phyloP scores from a whole-genome alignment of 2,797 vertebrate species.

The Argentina silus region DNA sequence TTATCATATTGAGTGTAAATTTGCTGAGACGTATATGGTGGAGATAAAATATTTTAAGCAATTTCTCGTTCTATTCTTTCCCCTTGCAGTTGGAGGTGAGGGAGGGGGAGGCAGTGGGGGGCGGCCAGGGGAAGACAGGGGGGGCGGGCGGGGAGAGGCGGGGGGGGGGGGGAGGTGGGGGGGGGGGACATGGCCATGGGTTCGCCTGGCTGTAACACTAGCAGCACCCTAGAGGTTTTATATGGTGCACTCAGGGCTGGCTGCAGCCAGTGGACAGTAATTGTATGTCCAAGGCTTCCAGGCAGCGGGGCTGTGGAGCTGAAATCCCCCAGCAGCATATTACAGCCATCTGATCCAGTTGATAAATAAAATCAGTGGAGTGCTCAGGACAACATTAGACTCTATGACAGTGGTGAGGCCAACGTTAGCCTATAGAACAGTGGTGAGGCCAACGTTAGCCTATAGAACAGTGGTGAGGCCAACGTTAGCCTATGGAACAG shows the following conservation, averaged over 20 bases:
- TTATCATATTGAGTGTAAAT: constrained; percentile 81
- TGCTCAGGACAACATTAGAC: constrained; percentile 49
- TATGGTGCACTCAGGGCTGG: constrained; percentile 37
- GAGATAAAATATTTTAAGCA: constrained; percentile 77
- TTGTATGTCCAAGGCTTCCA: constrained; percentile 59
- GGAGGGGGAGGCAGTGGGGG: neutral
- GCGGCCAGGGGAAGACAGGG: neutral
- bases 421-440: too few species aligned
- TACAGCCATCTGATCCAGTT: constrained; percentile 56
- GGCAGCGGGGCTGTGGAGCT: constrained; percentile 30
- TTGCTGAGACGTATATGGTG: constrained; percentile 69
- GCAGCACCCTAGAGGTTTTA: constrained; percentile 47
- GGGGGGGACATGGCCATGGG: neutral
- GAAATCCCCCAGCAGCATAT: constrained; percentile 48
- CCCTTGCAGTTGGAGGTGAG: constrained; percentile 34
- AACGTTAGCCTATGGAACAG: too few species aligned
- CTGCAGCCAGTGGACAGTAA: constrained; percentile 52
- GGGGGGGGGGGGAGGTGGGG: neutral
- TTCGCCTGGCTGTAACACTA: neutral
- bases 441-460: too few species aligned
- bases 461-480: too few species aligned
- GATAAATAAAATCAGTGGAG: constrained; percentile 54
- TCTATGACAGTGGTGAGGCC: constrained; percentile 16
- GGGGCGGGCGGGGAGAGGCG: neutral
- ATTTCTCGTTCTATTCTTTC: constrained; percentile 65